Percentiles rank a stretch among this genome's conserved stretches.
Evolutionary conservation across 1,140 invertebrate genomes (phyloP).

Genomic region (Asbolus verrucosus): DNA sequence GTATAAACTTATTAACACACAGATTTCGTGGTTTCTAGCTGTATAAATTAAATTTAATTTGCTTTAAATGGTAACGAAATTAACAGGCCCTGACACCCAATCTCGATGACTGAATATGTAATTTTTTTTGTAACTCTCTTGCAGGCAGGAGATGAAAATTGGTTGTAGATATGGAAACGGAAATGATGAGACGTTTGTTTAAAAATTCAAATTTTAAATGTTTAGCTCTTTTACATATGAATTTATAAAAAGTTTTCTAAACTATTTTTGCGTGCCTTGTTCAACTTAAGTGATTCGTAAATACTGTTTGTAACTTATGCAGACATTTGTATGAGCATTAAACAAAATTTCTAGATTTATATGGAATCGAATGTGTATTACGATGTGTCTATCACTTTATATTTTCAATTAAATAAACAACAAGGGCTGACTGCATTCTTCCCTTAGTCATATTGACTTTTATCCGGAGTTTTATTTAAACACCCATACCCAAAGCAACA

Average conservation of each 20-base stretch:
- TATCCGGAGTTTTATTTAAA: slow-evolving; percentile 50
- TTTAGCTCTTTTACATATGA: slow-evolving; percentile 49
- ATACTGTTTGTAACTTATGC: slow-evolving; percentile 53
- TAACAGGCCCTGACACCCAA: not conserved
- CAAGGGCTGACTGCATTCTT: slow-evolving; percentile 60
- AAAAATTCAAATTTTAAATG: slow-evolving; percentile 47
- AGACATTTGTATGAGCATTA: slow-evolving; percentile 54
- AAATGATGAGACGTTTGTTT: slow-evolving; percentile 26
- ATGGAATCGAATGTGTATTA: slow-evolving; percentile 59
- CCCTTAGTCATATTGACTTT: slow-evolving; percentile 63
- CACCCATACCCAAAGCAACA: not conserved
- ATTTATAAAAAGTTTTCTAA: slow-evolving; percentile 56
- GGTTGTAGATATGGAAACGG: slow-evolving; percentile 39
- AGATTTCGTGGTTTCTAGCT: not conserved
- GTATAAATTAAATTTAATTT: not conserved
- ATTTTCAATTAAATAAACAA: slow-evolving; percentile 62
- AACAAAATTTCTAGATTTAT: slow-evolving; percentile 62
- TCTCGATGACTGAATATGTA: slow-evolving; percentile 14
- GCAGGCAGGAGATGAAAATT: slow-evolving; percentile 51
- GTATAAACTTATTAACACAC: no score
- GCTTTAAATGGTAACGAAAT: not conserved
- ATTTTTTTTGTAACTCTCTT: slow-evolving; percentile 52
- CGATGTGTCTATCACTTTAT: slow-evolving; percentile 59
- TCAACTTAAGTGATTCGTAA: slow-evolving; percentile 57
- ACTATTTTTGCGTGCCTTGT: slow-evolving; percentile 62